phyloP scores from a whole-genome alignment of 2,888 invertebrate genomes.

The Parapristionchus giblindavisi region DNA sequence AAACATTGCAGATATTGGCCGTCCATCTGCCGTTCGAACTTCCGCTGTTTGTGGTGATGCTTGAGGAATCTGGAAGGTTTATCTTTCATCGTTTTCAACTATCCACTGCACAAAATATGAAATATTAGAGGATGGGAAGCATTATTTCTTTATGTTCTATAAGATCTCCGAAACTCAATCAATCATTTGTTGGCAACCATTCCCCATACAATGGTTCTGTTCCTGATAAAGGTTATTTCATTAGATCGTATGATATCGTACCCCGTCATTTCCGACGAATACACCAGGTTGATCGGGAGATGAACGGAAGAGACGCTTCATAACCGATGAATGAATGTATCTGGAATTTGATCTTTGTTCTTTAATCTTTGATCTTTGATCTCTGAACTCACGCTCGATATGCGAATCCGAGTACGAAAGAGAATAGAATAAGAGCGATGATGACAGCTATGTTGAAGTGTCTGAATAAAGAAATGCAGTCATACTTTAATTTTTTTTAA shows the following conservation, averaged over 20 bases:
- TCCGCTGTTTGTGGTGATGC: slow-evolving; percentile 13
- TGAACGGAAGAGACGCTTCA: slow-evolving; percentile 23
- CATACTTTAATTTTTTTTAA: background rate
- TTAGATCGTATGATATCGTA: background rate
- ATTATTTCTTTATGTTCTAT: background rate
- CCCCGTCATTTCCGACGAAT: slow-evolving; percentile 17
- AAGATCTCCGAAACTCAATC: background rate
- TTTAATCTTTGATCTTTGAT: no score
- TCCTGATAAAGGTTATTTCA: background rate
- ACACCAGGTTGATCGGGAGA: background rate
- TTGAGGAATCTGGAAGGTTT: background rate
- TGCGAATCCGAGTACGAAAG: slow-evolving; percentile 33
- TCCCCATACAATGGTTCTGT: background rate
- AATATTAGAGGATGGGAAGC: background rate
- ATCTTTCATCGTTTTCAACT: no score
- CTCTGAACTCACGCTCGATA: slow-evolving; percentile 33
- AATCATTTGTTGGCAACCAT: background rate
- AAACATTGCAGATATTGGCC: slow-evolving; percentile 78
- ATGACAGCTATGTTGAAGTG: slow-evolving; percentile 37
- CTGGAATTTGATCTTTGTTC: background rate
- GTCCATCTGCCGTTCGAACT: slow-evolving; percentile 29
- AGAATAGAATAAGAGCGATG: slow-evolving; percentile 32
- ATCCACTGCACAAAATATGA: no score
- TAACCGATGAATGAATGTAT: slow-evolving; percentile 29
- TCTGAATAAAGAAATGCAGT: background rate